A percentile compares a stretch with the other conserved stretches of the same genome.
Evolutionary conservation across 2,113 vertebrate species (phyloP).

Genomic region (Phyllopteryx taeniolatus): DNA sequence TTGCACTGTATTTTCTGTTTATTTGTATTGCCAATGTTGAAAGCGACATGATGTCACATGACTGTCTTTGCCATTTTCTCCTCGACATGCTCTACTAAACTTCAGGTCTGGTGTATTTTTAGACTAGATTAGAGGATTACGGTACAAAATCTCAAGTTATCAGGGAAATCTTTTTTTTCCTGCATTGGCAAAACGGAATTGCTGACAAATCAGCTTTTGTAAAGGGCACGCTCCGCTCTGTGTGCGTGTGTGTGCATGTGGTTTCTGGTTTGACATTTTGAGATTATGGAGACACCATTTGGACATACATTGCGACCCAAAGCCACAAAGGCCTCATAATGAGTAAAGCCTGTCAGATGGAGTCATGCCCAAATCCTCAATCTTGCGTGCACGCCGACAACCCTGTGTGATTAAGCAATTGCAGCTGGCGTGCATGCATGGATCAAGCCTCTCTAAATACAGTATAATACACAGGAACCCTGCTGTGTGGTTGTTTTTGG

Average conservation of each 20-base stretch:
- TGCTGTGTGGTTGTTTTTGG: neutral
- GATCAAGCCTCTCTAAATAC: neutral
- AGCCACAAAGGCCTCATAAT: constrained; percentile 1
- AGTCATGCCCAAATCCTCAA: constrained; percentile 3
- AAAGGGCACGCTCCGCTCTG: neutral
- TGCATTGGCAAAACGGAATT: neutral
- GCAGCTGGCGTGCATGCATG: constrained; percentile 1
- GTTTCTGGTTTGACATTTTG: constrained; percentile 5
- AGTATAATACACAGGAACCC: neutral
- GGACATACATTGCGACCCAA: neutral
- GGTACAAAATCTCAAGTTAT: neutral
- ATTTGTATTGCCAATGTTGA: neutral
- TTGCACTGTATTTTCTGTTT: neutral
- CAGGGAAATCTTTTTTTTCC: neutral
- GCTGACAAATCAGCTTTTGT: neutral
- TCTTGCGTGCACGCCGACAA: neutral
- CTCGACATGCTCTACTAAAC: neutral
- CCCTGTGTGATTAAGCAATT: constrained; percentile 6
- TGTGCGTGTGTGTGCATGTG: neutral
- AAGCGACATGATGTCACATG: neutral
- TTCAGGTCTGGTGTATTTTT: neutral
- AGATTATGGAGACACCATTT: neutral
- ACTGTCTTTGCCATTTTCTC: neutral
- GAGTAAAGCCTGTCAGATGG: constrained; percentile 1
- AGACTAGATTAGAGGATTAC: neutral